A percentile compares a stretch with the other conserved stretches of the same genome.
Evolutionary conservation across 1,140 invertebrate genomes (phyloP).

Genomic region (Drosophila prosaltans): DNA sequence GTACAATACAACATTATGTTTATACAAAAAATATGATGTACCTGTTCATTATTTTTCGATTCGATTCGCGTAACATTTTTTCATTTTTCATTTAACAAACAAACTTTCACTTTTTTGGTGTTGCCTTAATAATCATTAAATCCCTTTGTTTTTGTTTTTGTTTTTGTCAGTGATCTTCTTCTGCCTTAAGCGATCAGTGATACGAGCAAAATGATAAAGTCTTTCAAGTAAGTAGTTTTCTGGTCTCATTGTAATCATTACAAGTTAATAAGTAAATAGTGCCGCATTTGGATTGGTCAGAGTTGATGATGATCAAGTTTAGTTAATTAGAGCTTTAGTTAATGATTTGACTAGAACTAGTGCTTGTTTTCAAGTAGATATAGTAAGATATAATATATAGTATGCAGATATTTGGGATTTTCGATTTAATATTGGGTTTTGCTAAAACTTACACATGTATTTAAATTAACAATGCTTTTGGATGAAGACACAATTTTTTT

Average conservation of each 20-base stretch:
- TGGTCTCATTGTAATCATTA: conserved; percentile 40
- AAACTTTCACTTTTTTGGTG: conserved; percentile 63
- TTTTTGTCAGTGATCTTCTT: too few relatives aligned
- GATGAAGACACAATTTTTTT: conserved; percentile 54
- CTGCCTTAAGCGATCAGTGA: conserved; percentile 40
- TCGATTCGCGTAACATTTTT: conserved; percentile 40
- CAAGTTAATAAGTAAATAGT: conserved; percentile 51
- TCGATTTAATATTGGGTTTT: conserved; percentile 12
- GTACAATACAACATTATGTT: conserved; percentile 58
- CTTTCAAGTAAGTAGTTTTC: conserved; percentile 74
- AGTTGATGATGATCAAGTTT: conserved; percentile 51
- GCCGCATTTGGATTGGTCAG: conserved; percentile 72
- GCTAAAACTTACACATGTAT: conserved; percentile 73
- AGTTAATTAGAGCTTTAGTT: conserved; percentile 44
- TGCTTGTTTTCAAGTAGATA: conserved; percentile 32
- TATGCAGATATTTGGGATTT: conserved; percentile 13
- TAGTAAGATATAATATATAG: neutral
- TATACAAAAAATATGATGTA: conserved; percentile 76
- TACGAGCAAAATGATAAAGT: conserved; percentile 68
- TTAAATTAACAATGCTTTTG: conserved; percentile 73
- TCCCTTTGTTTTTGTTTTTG: neutral
- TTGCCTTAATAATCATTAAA: conserved; percentile 58
- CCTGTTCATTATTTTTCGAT: conserved; percentile 30
- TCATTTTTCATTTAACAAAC: conserved; percentile 41
- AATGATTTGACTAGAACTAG: conserved; percentile 60